These are phyloP conservation scores for Drosophila arawakana DNA, from an alignment of 1,140 invertebrate species.

Conservation along the genomic window DNA sequence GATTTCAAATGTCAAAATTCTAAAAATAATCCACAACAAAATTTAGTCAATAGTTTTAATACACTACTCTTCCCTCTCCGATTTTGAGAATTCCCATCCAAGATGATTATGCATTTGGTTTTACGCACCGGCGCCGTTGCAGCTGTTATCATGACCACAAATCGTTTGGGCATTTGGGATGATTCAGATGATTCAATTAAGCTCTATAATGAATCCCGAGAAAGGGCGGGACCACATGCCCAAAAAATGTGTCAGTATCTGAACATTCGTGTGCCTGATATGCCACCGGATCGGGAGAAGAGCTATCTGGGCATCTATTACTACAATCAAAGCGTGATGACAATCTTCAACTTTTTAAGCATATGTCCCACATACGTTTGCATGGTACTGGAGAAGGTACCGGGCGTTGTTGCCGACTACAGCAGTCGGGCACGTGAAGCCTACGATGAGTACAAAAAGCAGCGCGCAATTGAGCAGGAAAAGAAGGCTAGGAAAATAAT, in stretches of 20 bases:
- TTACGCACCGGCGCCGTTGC: constrained; percentile 56
- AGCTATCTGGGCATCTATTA: constrained; percentile 51
- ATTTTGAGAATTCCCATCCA: not conserved
- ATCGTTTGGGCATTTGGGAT: constrained; percentile 53
- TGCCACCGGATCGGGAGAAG: constrained; percentile 55
- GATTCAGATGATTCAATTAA: constrained; percentile 43
- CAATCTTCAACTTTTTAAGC: constrained; percentile 40
- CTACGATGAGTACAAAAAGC: constrained; percentile 16
- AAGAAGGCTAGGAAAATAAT: constrained; percentile 17
- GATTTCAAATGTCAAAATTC: not conserved
- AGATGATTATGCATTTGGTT: constrained; percentile 56
- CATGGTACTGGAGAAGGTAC: constrained; percentile 14
- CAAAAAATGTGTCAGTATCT: constrained; percentile 37
- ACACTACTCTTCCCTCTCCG: not conserved
- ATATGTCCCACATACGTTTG: constrained; percentile 34
- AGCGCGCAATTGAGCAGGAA: not conserved
- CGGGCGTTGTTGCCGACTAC: constrained; percentile 16
- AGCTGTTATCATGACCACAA: constrained; percentile 50
- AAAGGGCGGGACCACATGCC: constrained; percentile 31
- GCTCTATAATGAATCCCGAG: constrained; percentile 23
- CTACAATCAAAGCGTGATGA: constrained; percentile 57
- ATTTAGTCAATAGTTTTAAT: constrained; percentile 7
- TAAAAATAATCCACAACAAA: not conserved
- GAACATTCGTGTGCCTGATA: constrained; percentile 43
- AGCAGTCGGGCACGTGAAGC: not conserved